These are phyloP conservation scores for Gouania willdenowi DNA, from an alignment of 2,797 vertebrate genomes.

Conservation along the genomic window DNA sequence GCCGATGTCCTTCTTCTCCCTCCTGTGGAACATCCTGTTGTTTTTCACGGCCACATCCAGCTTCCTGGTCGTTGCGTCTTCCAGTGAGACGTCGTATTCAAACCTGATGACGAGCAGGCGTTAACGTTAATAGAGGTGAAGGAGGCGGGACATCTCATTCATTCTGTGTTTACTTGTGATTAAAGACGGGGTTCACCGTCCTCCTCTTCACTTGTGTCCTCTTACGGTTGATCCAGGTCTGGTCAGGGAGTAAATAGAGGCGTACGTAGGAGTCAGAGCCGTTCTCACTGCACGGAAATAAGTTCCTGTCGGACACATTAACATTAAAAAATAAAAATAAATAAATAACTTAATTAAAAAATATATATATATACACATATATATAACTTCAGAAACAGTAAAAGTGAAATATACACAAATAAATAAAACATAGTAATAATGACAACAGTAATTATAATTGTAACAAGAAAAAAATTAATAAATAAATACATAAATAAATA, in stretches of 20 bases:
- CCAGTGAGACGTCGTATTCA: slow-evolving; percentile 84
- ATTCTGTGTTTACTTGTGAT: slow-evolving; percentile 86
- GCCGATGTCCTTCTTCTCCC: slow-evolving; percentile 89
- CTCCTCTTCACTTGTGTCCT: slow-evolving; percentile 85
- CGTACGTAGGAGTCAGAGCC: slow-evolving; percentile 91
- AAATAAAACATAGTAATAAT: too few species aligned
- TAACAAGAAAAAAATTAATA: too few species aligned
- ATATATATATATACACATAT: too few species aligned
- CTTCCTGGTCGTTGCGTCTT: slow-evolving; percentile 79
- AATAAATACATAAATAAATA: too few species aligned
- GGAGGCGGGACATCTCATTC: background rate
- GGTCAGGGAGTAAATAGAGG: slow-evolving; percentile 91
- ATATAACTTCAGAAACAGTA: too few species aligned
- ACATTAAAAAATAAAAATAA: too few species aligned
- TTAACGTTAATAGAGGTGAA: background rate
- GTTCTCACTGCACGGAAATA: slow-evolving; percentile 78
- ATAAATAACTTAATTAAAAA: too few species aligned
- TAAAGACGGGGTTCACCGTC: slow-evolving; percentile 82
- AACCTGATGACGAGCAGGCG: slow-evolving; percentile 79
- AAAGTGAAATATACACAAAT: too few species aligned
- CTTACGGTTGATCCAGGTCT: slow-evolving; percentile 84
- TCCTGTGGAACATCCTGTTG: slow-evolving; percentile 80
- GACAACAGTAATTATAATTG: too few species aligned
- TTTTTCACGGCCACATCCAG: slow-evolving; percentile 93
- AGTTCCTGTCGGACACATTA: slow-evolving; percentile 79